Percentiles rank a stretch among this genome's conserved stretches.
Conservation (phyloP, 2,113 vertebrate species). For the Circaetus cinerascens region DNA sequence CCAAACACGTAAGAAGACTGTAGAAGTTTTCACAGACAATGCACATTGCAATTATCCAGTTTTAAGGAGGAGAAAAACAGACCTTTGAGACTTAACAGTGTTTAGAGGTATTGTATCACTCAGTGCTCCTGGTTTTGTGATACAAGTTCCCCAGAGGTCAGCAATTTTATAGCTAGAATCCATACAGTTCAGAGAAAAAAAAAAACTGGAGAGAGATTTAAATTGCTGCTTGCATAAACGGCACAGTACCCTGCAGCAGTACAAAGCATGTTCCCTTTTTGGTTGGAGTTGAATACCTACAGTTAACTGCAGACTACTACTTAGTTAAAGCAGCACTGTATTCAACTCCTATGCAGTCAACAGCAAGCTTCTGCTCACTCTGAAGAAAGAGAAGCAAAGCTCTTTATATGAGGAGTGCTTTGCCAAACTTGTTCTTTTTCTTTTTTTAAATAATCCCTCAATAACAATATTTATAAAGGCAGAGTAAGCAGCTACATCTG, state of each 20-base stretch:
- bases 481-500: neutral
- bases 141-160: neutral
- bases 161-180: neutral
- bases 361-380: neutral
- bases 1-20: neutral
- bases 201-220: neutral
- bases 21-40: neutral
- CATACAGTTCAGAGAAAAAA: neutral
- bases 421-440: neutral
- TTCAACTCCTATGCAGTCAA: neutral
- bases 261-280: neutral
- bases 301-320: neutral
- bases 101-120: neutral
- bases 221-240: neutral
- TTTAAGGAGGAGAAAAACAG: neutral
- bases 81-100: neutral
- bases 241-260: neutral
- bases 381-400: neutral
- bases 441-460: neutral
- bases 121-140: neutral
- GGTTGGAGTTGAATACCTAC: neutral
- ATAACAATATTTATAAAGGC: neutral
- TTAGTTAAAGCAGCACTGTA: neutral
- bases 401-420: neutral
- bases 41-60: neutral